phyloP scores from a whole-genome alignment of 2,888 invertebrate species.

The Allophyes oxyacanthae region DNA sequence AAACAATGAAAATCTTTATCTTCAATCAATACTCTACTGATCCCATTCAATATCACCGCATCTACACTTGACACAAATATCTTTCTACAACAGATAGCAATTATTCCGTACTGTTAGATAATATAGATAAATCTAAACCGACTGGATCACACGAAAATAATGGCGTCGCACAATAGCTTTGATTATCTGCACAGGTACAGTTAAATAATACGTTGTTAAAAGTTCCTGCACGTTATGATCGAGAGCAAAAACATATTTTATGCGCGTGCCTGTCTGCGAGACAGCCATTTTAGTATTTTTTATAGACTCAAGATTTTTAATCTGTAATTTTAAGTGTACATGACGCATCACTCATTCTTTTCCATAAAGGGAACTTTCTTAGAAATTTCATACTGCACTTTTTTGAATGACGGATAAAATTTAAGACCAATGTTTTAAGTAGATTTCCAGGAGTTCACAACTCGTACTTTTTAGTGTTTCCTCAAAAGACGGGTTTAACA shows the following conservation, averaged over 20 bases:
- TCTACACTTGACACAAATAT: slow-evolving; percentile 48
- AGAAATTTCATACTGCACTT: slow-evolving; percentile 8
- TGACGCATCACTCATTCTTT: slow-evolving; percentile 17
- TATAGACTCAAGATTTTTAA: slow-evolving; percentile 20
- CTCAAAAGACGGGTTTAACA: slow-evolving; percentile 23
- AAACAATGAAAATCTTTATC: slow-evolving; percentile 18
- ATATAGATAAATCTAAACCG: slow-evolving; percentile 48
- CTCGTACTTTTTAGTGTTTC: slow-evolving; percentile 37
- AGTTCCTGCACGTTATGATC: slow-evolving; percentile 32
- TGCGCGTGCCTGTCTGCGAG: slow-evolving; percentile 17
- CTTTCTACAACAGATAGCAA: slow-evolving; percentile 34
- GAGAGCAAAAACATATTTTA: slow-evolving; percentile 31
- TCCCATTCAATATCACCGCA: slow-evolving; percentile 38
- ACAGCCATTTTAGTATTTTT: slow-evolving; percentile 38
- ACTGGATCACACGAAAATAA: slow-evolving; percentile 42
- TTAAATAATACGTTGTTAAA: slow-evolving; percentile 49
- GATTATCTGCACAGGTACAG: slow-evolving; percentile 55
- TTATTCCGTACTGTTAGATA: slow-evolving; percentile 54
- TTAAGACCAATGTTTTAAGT: slow-evolving; percentile 11
- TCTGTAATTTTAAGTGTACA: slow-evolving; percentile 8
- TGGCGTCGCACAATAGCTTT: slow-evolving; percentile 46
- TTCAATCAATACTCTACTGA: slow-evolving; percentile 34
- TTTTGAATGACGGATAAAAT: slow-evolving; percentile 11
- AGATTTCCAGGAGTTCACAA: slow-evolving; percentile 27
- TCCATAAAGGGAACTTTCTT: slow-evolving; percentile 8